phyloP scores from a whole-genome alignment of 30 jellyfish, hydroid and myxozoan genomes.

The Pseudorhiza aurosa region DNA sequence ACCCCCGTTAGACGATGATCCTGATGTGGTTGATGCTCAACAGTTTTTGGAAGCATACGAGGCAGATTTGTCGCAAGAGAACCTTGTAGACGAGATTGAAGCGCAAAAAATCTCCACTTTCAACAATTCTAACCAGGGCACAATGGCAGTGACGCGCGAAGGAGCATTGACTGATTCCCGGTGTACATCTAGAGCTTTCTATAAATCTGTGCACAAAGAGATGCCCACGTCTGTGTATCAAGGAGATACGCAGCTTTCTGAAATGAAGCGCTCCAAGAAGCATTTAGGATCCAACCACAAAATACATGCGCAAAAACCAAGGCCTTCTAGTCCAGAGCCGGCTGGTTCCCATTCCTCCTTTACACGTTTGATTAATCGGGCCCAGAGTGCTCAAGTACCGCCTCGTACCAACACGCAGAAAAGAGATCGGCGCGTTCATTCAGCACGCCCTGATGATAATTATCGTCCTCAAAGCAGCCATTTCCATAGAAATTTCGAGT shows the following conservation, averaged over 20 bases:
- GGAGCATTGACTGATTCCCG: neutral
- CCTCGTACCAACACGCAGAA: constrained; percentile 16
- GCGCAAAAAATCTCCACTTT: constrained; percentile 14
- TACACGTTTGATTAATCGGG: neutral
- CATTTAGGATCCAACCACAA: neutral
- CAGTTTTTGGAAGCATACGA: neutral
- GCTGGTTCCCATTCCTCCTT: constrained; percentile 10
- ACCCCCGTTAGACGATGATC: constrained; percentile 6
- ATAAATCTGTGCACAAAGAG: neutral
- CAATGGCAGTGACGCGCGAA: constrained; percentile 1
- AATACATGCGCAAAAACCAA: neutral
- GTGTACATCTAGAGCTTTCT: constrained; percentile 1
- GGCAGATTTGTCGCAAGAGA: neutral
- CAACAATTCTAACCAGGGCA: constrained; percentile 23
- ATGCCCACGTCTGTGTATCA: neutral
- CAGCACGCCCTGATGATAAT: constrained; percentile 8
- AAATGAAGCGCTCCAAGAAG: constrained; percentile 11
- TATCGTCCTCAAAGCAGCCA: neutral
- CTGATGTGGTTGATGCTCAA: neutral
- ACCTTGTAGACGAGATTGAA: constrained; percentile 3
- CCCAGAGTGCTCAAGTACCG: neutral
- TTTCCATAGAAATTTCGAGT: constrained; percentile 17
- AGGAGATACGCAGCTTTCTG: neutral
- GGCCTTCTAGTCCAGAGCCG: constrained; percentile 28
- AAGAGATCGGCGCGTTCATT: constrained; percentile 9